Evolutionary conservation across 1,140 invertebrate genomes (phyloP).

Genomic region (Phenacoccus solenopsis): DNA sequence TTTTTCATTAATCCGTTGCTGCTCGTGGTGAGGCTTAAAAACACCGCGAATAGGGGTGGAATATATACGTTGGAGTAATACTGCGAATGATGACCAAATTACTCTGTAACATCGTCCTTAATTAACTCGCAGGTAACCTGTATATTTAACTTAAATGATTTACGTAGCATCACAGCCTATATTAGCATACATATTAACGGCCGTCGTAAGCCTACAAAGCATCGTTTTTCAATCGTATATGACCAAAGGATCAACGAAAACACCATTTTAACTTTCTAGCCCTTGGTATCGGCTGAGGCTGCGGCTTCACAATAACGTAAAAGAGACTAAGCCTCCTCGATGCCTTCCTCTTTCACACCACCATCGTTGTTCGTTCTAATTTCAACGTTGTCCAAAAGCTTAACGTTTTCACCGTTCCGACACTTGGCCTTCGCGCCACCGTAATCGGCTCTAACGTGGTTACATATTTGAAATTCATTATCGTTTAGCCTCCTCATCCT

Average conservation of each 20-base stretch:
- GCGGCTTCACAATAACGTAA: background rate
- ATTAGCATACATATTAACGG: background rate
- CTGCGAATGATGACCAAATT: no score
- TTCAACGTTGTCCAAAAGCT: background rate
- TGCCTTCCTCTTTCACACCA: background rate
- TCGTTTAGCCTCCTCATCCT: no score
- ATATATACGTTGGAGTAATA: no score
- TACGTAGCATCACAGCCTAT: background rate
- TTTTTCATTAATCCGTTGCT: no score
- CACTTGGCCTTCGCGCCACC: background rate
- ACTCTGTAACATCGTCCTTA: no score
- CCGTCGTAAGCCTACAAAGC: no score
- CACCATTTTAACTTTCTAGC: background rate
- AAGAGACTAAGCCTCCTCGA: background rate
- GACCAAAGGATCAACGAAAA: background rate
- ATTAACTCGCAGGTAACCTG: background rate
- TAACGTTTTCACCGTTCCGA: background rate
- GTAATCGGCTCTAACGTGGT: background rate
- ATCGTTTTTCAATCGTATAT: background rate
- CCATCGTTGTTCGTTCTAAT: background rate
- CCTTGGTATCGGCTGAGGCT: background rate
- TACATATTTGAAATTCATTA: background rate
- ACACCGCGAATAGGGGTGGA: no score
- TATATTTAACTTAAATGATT: background rate
- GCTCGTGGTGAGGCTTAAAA: no score